Evolutionary conservation across 2,113 vertebrate species (phyloP), one percentile per base, ranked within the genome.

Genomic region (Neotragus pygmaeus): DNA sequence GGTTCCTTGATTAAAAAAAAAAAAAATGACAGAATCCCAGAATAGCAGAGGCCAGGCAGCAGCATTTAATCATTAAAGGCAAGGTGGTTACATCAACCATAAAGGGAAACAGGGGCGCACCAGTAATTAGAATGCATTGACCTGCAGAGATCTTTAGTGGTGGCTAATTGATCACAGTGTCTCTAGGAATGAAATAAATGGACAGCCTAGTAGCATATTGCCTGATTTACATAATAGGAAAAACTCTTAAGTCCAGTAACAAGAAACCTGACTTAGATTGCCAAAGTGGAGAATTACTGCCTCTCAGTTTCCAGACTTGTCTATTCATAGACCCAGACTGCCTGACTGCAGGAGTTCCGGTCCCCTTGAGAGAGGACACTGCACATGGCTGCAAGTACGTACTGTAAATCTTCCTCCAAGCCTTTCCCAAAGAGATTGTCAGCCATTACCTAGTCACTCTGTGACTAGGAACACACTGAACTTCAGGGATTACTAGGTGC

Each of bases 51-150:
- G 21, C 12, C 33, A 91, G 92, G 2, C 13, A n/a, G 28, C 28
- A 90, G n/a, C 43, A 45, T 5, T 95, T 84, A 70, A 49, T 45
- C 66, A 91, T 96, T 47, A 51, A 91, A 93, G 36, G 73, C 92
- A 90, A 90, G 81, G 43, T 80, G 43, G 15, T 36, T 28, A 93
- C 45, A 80, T 70, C 60, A 94, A n/a, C 57, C 36, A 57, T 92
- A 73, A 89, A 92, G 12, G 39, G 82, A 81, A 86, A 73, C 30
- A 81, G 36, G 36, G 11, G n/a, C 4, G 2, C 33, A 5, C 9
- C 14, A 90, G 80, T 78, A 88, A 91, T 97, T 84, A 88, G 82
- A 91, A 91, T 23, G 36, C 62, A 78, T 5, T 91, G 81, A 88
- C 51, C 82, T 39, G 30, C 39, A 80, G 87, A 90, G 66, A 91